A percentile compares a stretch with the other conserved stretches of the same genome.
Conservation (phyloP, 2,113 vertebrate genomes). For the Calcarius ornatus region DNA sequence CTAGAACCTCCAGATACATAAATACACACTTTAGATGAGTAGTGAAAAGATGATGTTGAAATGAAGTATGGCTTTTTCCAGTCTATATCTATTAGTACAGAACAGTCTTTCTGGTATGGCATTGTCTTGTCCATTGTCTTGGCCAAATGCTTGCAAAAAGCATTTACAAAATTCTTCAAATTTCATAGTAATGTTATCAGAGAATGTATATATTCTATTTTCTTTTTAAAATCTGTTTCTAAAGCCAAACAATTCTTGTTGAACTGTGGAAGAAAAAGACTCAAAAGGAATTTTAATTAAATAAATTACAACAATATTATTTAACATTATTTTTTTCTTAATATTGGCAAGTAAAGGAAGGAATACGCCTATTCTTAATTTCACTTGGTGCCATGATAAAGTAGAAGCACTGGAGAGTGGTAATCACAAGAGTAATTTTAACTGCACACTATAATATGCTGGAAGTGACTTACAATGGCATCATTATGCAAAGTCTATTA, state of each 20-base stretch:
- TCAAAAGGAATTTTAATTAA: not conserved
- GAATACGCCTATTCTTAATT: not conserved
- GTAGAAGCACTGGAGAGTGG: not conserved
- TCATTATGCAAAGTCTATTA: conserved; percentile 21
- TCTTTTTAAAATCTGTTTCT: not conserved
- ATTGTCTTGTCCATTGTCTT: not conserved
- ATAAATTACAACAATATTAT: not conserved
- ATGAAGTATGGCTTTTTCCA: not conserved
- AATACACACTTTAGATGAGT: not conserved
- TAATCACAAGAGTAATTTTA: conserved; percentile 11
- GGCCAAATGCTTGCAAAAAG: not conserved
- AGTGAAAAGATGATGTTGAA: not conserved
- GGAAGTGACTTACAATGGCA: conserved; percentile 35
- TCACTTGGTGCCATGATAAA: conserved; percentile 26
- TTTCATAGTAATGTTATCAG: not conserved
- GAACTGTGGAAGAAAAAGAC: not conserved
- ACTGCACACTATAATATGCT: not conserved
- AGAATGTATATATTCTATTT: not conserved
- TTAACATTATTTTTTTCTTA: not conserved
- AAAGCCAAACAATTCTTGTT: not conserved
- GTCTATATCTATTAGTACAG: not conserved
- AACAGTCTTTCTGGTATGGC: not conserved
- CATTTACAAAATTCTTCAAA: not conserved
- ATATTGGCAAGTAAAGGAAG: not conserved
- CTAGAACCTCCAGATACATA: not conserved